A percentile compares a stretch with the other conserved stretches of the same genome.
These are phyloP conservation scores for Drosophila equinoxialis DNA, from an alignment of 1,140 invertebrate genomes.

Conservation along the genomic window DNA sequence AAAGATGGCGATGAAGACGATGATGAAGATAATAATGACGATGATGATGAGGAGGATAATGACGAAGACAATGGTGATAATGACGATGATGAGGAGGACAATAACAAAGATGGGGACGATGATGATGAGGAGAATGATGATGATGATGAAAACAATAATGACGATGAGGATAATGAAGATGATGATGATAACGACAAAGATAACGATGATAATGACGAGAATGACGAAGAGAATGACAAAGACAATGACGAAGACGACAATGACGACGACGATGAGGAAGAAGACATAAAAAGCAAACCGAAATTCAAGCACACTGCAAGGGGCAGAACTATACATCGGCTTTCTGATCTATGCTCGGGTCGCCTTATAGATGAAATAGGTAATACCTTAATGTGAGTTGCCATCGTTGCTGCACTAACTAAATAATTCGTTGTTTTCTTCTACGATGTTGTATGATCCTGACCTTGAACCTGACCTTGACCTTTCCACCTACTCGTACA, in stretches of 20 bases:
- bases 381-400: conserved; percentile 78
- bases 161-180: conserved; percentile 42
- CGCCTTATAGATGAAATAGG: conserved; percentile 77
- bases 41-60: conserved; percentile 23
- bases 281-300: conserved; percentile 62
- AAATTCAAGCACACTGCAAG: conserved; percentile 65
- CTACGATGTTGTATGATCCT: conserved; percentile 49
- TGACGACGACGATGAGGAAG: conserved; percentile 84
- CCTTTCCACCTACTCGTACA: conserved; percentile 9
- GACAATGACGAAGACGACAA: conserved; percentile 35
- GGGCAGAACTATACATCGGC: conserved; percentile 76
- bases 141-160: conserved; percentile 78
- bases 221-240: conserved; percentile 56
- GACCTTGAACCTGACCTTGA: conserved; percentile 22
- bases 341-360: conserved; percentile 73
- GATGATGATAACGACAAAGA: conserved; percentile 38
- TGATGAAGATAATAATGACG: conserved; percentile 29
- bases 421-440: conserved; percentile 50
- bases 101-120: conserved; percentile 23
- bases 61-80: conserved; percentile 24
- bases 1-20: conserved; percentile 40
- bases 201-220: conserved; percentile 48
- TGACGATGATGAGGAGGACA: conserved; percentile 17
- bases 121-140: conserved; percentile 36
- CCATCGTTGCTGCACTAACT: conserved; percentile 65